Evolutionary conservation across 2,113 vertebrate genomes (phyloP), one percentile per base, ranked within the genome.

Genomic region (Edolisoma coerulescens): DNA sequence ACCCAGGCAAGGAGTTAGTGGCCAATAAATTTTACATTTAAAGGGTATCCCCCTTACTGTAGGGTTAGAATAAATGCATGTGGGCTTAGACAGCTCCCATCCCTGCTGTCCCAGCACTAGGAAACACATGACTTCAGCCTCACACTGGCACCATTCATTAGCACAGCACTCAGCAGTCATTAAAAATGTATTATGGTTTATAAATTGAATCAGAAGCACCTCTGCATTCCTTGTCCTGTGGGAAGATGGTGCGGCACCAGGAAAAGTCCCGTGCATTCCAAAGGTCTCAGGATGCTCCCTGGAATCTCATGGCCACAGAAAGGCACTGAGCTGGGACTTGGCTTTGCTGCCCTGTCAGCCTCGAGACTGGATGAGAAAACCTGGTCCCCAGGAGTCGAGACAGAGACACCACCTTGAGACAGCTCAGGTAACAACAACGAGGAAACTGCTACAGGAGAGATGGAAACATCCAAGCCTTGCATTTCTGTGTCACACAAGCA

Each of bases 71-170:
- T 69, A 91, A 94, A 93, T 59, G 80, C 80, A 54, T 45, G 53
- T 54, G 74, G 70, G 78, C 69, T 84, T 16, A 70, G 54, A 30
- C 6, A 3, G 54, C 56, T 81, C 80, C 53, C 77, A 87, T 61
- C 81, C 53, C 45, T 71, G 70, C 79, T 41, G 27, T 32, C 80
- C 74, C 79, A 53, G 84, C 76, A 30, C 50, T 5, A n/a, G 64
- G 54, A 61, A 94, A 81, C 45, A 70, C 69, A 94, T 74, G 52
- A 91, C 50, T 93, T 81, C 91, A 96, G 84, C 89, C 91, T 88
- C 86, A 77, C 41, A 16, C 84, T 60, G 79, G 89, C 86, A 93
- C 86, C 95, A 69, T 63, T 96, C 87, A 84, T 89, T 87, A 96
- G 89, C 86, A 53, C 80, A 89, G 89, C 87, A 87, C 87, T 96